Evolutionary conservation across 2,888 invertebrate species (phyloP).

Genomic region (Molanna angustata): DNA sequence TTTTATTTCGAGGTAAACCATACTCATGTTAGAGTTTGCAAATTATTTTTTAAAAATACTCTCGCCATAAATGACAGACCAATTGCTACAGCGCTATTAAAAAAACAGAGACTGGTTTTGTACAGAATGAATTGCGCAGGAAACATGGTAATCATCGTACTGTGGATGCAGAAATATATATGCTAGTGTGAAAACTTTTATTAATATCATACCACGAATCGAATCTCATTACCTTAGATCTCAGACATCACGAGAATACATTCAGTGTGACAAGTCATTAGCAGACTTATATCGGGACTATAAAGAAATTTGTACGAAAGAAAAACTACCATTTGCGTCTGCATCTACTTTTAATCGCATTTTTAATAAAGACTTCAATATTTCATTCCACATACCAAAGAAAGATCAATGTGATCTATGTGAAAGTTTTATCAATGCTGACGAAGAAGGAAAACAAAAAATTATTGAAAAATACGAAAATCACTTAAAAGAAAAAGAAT

Average conservation of each 20-base stretch:
- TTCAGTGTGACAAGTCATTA: not conserved
- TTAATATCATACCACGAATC: not conserved
- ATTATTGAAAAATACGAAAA: not conserved
- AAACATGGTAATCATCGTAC: not conserved
- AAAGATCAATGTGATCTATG: not conserved
- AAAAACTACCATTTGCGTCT: not conserved
- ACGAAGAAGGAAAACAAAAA: not conserved
- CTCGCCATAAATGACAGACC: not conserved
- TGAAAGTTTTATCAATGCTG: not conserved
- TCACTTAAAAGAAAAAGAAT: not conserved
- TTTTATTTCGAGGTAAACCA: no score
- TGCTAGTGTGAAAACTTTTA: not conserved
- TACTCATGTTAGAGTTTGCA: slow-evolving; percentile 2
- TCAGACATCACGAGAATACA: not conserved
- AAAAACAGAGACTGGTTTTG: not conserved
- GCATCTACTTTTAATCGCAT: not conserved
- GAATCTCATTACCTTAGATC: not conserved
- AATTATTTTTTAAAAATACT: not conserved
- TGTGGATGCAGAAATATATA: not conserved
- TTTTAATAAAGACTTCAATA: not conserved
- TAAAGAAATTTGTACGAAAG: not conserved
- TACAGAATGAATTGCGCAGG: not conserved
- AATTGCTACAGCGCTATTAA: slow-evolving; percentile 1
- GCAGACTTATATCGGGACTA: not conserved
- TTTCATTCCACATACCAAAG: not conserved